These are phyloP conservation scores for Stenotaenia linearis DNA, from an alignment of 2,888 invertebrate genomes.

Conservation along the genomic window DNA sequence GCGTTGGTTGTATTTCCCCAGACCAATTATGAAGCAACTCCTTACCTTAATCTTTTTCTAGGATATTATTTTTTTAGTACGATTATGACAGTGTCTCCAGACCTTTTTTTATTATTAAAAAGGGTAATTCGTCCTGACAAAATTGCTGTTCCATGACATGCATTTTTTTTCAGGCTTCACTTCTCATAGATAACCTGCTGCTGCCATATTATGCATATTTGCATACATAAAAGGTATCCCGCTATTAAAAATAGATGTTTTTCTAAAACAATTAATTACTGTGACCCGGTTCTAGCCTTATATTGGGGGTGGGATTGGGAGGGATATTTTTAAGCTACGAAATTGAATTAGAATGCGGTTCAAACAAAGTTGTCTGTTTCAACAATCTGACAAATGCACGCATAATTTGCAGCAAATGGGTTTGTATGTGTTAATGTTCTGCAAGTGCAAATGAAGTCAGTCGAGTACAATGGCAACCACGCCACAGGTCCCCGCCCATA, in stretches of 20 bases:
- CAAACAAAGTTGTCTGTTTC: slow-evolving; percentile 10
- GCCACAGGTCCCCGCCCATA: slow-evolving; percentile 18
- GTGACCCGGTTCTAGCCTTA: too few species aligned
- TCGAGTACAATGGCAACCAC: neutral
- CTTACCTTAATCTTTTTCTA: neutral
- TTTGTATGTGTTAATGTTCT: slow-evolving; percentile 5
- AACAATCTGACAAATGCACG: slow-evolving; percentile 4
- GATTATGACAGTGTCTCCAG: slow-evolving; percentile 13
- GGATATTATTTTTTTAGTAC: neutral
- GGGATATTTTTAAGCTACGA: neutral
- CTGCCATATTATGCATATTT: neutral
- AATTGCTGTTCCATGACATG: slow-evolving; percentile 24
- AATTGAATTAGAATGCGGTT: neutral
- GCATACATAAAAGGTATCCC: neutral
- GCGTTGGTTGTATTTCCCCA: neutral
- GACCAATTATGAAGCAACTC: neutral
- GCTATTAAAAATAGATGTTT: neutral
- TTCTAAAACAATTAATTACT: neutral
- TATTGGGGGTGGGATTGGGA: neutral
- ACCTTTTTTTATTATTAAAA: neutral
- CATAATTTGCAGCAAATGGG: slow-evolving; percentile 24
- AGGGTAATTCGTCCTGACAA: slow-evolving; percentile 17
- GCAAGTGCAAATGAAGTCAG: slow-evolving; percentile 26
- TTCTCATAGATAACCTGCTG: neutral
- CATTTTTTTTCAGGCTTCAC: neutral